Evolutionary conservation across 1,140 invertebrate genomes (phyloP).

Genomic region (Drosophila lowei): DNA sequence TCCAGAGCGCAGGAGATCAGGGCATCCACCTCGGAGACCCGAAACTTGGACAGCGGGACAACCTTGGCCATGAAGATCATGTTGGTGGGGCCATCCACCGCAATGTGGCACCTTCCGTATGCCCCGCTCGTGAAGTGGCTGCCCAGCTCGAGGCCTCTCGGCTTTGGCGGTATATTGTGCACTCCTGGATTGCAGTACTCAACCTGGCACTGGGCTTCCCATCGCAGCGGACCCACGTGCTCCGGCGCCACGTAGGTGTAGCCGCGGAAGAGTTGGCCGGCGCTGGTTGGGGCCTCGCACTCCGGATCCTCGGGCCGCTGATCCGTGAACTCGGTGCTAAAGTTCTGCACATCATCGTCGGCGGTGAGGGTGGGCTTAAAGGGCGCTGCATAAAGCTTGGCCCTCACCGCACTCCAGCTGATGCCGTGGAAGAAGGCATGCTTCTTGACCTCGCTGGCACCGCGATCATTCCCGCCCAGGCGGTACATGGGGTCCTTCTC

Average conservation of each 20-base stretch:
- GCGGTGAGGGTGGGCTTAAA: slow-evolving; percentile 91
- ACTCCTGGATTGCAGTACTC: slow-evolving; percentile 69
- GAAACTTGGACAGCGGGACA: too few species aligned
- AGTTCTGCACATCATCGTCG: slow-evolving; percentile 97
- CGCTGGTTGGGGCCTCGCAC: slow-evolving; percentile 91
- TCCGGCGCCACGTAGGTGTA: slow-evolving; percentile 98
- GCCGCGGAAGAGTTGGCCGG: slow-evolving; percentile 94
- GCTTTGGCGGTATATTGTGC: slow-evolving; percentile 50
- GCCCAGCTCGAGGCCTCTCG: slow-evolving; percentile 64
- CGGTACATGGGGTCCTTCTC: slow-evolving; percentile 94
- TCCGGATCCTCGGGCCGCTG: slow-evolving; percentile 96
- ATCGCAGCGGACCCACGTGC: slow-evolving; percentile 75
- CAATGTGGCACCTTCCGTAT: slow-evolving; percentile 68
- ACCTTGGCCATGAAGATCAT: slow-evolving; percentile 9
- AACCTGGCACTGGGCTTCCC: slow-evolving; percentile 54
- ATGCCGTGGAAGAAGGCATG: slow-evolving; percentile 92
- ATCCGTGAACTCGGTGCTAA: slow-evolving; percentile 97
- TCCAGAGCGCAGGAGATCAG: too few species aligned
- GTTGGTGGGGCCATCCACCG: slow-evolving; percentile 47
- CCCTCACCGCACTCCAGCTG: slow-evolving; percentile 90
- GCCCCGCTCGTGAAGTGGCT: slow-evolving; percentile 41
- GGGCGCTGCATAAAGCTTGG: slow-evolving; percentile 90
- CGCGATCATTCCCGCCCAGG: slow-evolving; percentile 91
- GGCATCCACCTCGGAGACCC: too few species aligned
- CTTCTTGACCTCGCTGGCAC: slow-evolving; percentile 93